phyloP scores from a whole-genome alignment of 2,888 invertebrate genomes.

The Megalurothrips usitatus region DNA sequence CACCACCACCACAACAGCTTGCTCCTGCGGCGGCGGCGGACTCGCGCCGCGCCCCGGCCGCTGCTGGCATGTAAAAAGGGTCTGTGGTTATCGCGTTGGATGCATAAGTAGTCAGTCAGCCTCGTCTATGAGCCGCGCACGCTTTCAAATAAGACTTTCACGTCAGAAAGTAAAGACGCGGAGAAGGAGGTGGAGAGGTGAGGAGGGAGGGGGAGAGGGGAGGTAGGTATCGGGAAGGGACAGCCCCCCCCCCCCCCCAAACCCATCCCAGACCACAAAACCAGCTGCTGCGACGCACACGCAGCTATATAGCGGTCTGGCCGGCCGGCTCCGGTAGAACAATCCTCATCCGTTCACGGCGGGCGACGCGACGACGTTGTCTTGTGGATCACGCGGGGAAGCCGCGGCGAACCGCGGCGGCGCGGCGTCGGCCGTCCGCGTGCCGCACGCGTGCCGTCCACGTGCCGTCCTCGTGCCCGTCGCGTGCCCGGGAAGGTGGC shows the following conservation, averaged over 20 bases:
- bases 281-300: neutral
- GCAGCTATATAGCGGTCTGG: too few relatives aligned
- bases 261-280: neutral
- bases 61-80: slow-evolving; percentile 1
- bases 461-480: too few relatives aligned
- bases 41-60: neutral
- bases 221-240: neutral
- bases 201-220: neutral
- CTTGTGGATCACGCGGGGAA: too few relatives aligned
- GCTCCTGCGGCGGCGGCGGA: neutral
- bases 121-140: neutral
- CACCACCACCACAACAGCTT: neutral
- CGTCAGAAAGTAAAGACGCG: neutral
- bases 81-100: neutral
- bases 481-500: too few relatives aligned
- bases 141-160: slow-evolving; percentile 20
- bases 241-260: neutral
- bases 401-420: too few relatives aligned
- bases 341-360: too few relatives aligned
- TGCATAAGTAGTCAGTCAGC: neutral
- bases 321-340: too few relatives aligned
- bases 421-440: too few relatives aligned
- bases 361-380: too few relatives aligned
- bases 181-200: neutral
- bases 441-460: too few relatives aligned